Percentiles rank a stretch among this genome's conserved stretches.
Conservation (phyloP, 2,797 vertebrate species). For the Mormyrus hasselquistii region DNA sequence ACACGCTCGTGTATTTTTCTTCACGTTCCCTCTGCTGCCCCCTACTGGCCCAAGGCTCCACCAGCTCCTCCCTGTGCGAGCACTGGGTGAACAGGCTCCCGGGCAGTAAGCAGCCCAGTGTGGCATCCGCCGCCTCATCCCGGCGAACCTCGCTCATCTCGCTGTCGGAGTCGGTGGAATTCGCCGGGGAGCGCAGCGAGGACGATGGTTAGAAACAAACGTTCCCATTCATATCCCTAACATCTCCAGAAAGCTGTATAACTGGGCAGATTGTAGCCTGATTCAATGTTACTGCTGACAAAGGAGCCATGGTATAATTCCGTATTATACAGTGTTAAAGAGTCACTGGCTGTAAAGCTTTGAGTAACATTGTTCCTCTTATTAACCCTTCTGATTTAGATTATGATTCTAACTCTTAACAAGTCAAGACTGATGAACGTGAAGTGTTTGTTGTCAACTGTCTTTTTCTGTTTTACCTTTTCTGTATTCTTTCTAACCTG, state of each 20-base stretch:
- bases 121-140: constrained; percentile 88
- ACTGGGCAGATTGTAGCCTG: neutral
- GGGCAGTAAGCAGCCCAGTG: constrained; percentile 85
- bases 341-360: neutral
- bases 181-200: constrained; percentile 80
- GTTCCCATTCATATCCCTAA: neutral
- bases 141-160: constrained; percentile 90
- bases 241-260: neutral
- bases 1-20: neutral
- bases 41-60: constrained; percentile 67
- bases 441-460: constrained; percentile 12
- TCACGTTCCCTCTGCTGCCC: neutral
- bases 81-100: constrained; percentile 97
- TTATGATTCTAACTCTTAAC: neutral
- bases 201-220: constrained; percentile 77
- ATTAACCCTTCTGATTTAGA: constrained; percentile 5
- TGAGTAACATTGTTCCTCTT: neutral
- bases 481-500: constrained; percentile 27
- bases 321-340: neutral
- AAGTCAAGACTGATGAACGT: neutral
- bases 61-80: constrained; percentile 93
- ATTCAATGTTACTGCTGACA: neutral
- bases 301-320: neutral
- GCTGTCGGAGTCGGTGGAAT: constrained; percentile 87
- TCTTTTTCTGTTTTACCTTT: constrained; percentile 20